Evolutionary conservation across 2,113 vertebrate species (phyloP), one percentile per base, ranked within the genome.

Genomic region (Rissa tridactyla): DNA sequence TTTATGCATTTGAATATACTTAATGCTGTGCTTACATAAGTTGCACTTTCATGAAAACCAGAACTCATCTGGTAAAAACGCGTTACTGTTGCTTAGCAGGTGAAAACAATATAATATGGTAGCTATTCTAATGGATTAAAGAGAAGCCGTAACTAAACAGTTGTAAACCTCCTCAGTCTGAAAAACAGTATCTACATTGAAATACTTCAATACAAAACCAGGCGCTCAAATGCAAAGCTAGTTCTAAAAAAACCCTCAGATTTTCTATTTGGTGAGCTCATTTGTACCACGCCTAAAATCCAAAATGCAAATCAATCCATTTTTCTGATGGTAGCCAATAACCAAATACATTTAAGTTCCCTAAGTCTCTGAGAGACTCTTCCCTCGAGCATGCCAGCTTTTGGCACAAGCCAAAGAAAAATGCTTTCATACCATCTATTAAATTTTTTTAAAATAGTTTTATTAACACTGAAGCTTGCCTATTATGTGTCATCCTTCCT

Each of bases 121-220:
- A 79, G 22, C 25, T 83, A 72, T 51, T 72, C 27, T 19, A 66
- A 66, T 2, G 54, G 18, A 78, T 62, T 62, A 52, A 32, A 86
- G 29, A 84, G 46, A 87, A 72, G 30, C 17, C 11, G 0, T 8
- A 61, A 65, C 8, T 65, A 65, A 79, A 73, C 49, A 93, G 34
- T 0, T 52, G 17, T 26, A 87, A 61, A 17, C 15, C 30, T 65
- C 12, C 27, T 75, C 46, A 52, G 30, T 11, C 12, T 7, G 49
- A 52, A 87, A 54, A 3, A 0, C 32, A 40, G 0, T 7, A 66
- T 7, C 36, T 75, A 57, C 15, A 26, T 1, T 51, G 12, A 54
- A 82, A 11, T 40, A 88, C 4, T 73, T 84, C 55, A 38, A 20
- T 21, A 44, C 10, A 38, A 29, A 62, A 71, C 80, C 66, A 82